phyloP scores from a whole-genome alignment of 2,113 vertebrate species.

The Dolichotis patagonum region DNA sequence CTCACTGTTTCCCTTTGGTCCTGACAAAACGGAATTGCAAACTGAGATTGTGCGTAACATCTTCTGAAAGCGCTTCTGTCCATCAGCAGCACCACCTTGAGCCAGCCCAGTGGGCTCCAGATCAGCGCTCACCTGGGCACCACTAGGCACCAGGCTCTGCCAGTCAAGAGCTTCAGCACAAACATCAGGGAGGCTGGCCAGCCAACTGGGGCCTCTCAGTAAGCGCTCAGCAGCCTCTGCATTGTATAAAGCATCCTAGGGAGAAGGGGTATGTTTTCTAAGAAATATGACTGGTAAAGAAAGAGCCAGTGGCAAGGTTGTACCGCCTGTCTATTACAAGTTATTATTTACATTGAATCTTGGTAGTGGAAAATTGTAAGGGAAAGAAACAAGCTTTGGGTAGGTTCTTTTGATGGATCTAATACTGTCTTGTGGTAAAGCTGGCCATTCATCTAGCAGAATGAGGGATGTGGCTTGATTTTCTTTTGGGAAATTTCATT shows the following conservation, averaged over 20 bases:
- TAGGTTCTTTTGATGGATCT: not conserved
- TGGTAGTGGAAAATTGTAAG: not conserved
- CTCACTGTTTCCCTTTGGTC: constrained; percentile 5
- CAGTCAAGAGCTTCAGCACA: not conserved
- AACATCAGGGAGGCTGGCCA: not conserved
- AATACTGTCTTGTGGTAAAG: not conserved
- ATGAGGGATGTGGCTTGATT: not conserved
- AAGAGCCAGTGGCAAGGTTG: not conserved
- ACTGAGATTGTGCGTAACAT: not conserved
- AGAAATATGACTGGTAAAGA: not conserved
- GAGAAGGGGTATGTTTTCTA: not conserved
- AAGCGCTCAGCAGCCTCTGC: not conserved
- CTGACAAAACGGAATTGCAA: constrained; percentile 46
- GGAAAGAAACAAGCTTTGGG: not conserved
- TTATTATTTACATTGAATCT: not conserved
- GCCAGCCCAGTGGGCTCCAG: not conserved
- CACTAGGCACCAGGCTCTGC: not conserved
- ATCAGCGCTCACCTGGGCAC: not conserved
- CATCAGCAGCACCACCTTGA: not conserved
- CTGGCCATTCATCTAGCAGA: not conserved
- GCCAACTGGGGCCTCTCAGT: not conserved
- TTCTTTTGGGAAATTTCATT: constrained; percentile 40
- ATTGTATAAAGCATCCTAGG: not conserved
- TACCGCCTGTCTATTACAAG: not conserved
- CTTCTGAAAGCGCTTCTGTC: not conserved